A percentile compares a stretch with the other conserved stretches of the same genome.
These are phyloP conservation scores for Ooceraea biroi DNA, from an alignment of 1,140 invertebrate genomes.

Conservation along the genomic window DNA sequence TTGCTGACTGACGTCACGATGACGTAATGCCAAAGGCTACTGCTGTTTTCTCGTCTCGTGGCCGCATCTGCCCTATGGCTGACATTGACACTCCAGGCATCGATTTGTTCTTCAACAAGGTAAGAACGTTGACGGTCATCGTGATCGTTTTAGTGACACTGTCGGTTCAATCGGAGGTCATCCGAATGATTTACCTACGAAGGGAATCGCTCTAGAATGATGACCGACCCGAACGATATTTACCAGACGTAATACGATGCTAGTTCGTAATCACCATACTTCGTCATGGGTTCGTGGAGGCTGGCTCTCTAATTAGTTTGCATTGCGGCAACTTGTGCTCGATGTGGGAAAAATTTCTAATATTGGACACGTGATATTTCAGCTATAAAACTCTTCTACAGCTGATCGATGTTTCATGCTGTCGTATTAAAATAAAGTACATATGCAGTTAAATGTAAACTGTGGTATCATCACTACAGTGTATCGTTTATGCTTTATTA, in stretches of 20 bases:
- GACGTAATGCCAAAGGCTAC: conserved; percentile 73
- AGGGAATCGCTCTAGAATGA: conserved; percentile 11
- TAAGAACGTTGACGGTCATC: conserved; percentile 67
- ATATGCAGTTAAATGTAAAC: not conserved
- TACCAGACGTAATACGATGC: not conserved
- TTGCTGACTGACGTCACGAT: conserved; percentile 76
- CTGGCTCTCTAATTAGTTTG: conserved; percentile 34
- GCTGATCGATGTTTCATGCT: not conserved
- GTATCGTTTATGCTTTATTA: too few relatives aligned
- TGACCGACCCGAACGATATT: conserved; percentile 22
- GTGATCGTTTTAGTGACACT: conserved; percentile 65
- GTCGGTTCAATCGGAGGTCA: conserved; percentile 66
- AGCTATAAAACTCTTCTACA: not conserved
- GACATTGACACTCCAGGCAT: conserved; percentile 79
- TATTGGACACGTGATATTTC: conserved; percentile 1
- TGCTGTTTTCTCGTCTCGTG: conserved; percentile 38
- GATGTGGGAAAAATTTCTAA: conserved; percentile 7
- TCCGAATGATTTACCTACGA: conserved; percentile 68
- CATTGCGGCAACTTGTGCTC: not conserved
- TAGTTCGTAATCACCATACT: not conserved
- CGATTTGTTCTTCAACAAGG: conserved; percentile 72
- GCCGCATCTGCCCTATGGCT: conserved; percentile 73
- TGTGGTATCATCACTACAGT: not conserved
- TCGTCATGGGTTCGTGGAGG: not conserved
- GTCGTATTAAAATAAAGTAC: not conserved